These are phyloP conservation scores for Pituophis catenifer DNA, from an alignment of 2,113 vertebrate species.

Conservation along the genomic window DNA sequence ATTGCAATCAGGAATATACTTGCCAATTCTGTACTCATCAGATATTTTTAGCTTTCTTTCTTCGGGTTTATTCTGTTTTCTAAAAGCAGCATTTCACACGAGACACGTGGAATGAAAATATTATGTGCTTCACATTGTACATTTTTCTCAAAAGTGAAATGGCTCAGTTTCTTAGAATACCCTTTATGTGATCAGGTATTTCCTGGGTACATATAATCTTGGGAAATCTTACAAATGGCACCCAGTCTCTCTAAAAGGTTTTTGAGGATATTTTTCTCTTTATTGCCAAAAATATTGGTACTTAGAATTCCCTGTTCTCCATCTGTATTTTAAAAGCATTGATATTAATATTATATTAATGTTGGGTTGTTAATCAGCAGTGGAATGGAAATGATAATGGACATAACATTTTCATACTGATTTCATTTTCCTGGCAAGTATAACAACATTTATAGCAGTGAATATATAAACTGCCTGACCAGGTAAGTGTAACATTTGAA, in stretches of 20 bases:
- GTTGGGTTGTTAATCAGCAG: slow-evolving; percentile 9
- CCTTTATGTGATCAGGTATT: slow-evolving; percentile 36
- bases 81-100: slow-evolving; percentile 18
- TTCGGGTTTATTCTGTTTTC: slow-evolving; percentile 21
- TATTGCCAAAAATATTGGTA: background rate
- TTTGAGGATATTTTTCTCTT: background rate
- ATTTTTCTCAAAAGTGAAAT: slow-evolving; percentile 31
- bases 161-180: slow-evolving; percentile 27
- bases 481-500: background rate
- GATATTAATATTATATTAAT: background rate
- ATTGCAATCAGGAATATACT: slow-evolving; percentile 12
- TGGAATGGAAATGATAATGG: background rate
- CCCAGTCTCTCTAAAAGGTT: slow-evolving; percentile 19
- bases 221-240: background rate
- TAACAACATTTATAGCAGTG: background rate
- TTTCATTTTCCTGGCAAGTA: background rate
- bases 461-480: background rate
- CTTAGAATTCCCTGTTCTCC: background rate
- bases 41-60: slow-evolving; percentile 20
- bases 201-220: background rate
- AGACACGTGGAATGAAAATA: slow-evolving; percentile 12
- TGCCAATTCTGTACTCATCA: background rate
- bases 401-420: background rate
- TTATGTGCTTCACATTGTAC: slow-evolving; percentile 28
- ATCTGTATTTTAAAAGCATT: slow-evolving; percentile 4